Conservation (phyloP, 2,113 vertebrate species). For the Ciconia stormi region DNA sequence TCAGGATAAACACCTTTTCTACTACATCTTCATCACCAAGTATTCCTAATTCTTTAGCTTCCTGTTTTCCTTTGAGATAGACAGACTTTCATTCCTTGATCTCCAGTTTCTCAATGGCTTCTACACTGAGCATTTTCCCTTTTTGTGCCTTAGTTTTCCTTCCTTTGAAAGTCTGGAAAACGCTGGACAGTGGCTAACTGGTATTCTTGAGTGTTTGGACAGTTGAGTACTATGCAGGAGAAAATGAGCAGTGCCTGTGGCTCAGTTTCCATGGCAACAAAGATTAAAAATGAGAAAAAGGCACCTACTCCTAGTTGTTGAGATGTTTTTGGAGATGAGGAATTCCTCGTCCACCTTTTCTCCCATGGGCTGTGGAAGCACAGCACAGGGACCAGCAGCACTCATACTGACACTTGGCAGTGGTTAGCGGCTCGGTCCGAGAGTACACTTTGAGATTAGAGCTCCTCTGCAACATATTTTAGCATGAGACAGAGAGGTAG, state of each 20-base stretch:
- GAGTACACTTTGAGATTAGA: not conserved
- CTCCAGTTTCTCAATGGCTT: not conserved
- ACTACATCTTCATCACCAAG: not conserved
- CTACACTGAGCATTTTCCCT: not conserved
- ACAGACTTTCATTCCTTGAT: not conserved
- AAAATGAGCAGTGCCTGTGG: not conserved
- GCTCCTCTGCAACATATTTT: not conserved
- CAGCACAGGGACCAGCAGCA: not conserved
- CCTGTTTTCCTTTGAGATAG: not conserved
- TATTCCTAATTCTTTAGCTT: not conserved
- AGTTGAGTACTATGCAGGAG: not conserved
- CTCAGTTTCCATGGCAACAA: not conserved
- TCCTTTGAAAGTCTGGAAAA: not conserved
- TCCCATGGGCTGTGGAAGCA: not conserved
- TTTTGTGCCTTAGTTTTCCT: not conserved
- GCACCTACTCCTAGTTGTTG: not conserved
- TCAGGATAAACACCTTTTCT: not conserved
- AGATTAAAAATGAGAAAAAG: not conserved
- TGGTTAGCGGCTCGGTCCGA: not conserved
- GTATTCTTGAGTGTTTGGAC: not conserved
- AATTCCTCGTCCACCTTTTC: not conserved
- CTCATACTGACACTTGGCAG: fast-evolving
- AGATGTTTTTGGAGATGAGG: not conserved
- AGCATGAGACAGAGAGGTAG: not conserved
- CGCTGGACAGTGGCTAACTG: not conserved